Evolutionary conservation across 2,113 vertebrate genomes (phyloP).

Genomic region (Amphiprion ocellaris): DNA sequence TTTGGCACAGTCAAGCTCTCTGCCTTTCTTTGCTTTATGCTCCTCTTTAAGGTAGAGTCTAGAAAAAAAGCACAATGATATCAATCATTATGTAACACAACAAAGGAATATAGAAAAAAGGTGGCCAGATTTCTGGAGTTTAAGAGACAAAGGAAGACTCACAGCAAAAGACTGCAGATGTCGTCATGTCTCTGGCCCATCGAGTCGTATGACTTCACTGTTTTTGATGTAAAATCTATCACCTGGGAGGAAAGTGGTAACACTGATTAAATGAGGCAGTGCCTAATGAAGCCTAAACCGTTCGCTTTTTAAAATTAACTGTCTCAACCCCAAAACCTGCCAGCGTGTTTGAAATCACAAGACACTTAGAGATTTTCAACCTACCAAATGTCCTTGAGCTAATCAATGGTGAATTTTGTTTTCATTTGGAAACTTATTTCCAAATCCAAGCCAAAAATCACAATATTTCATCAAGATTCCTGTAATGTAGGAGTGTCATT

Average conservation of each 20-base stretch:
- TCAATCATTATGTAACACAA: not conserved
- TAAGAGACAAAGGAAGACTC: constrained; percentile 75
- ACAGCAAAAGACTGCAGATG: constrained; percentile 90
- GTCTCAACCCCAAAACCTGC: too few relatives aligned
- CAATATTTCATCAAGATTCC: too few relatives aligned
- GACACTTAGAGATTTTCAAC: too few relatives aligned
- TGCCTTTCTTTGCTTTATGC: constrained; percentile 88
- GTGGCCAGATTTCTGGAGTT: not conserved
- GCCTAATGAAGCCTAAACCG: not conserved
- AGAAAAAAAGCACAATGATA: constrained; percentile 30
- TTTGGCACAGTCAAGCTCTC: constrained; percentile 86
- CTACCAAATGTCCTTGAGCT: too few relatives aligned
- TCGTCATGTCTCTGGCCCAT: constrained; percentile 89
- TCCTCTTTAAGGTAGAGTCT: constrained; percentile 93
- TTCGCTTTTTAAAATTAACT: too few relatives aligned
- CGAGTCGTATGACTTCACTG: constrained; percentile 91
- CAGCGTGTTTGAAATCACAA: too few relatives aligned
- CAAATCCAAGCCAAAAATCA: too few relatives aligned
- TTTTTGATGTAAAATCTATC: constrained; percentile 87
- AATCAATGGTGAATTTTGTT: too few relatives aligned
- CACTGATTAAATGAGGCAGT: not conserved
- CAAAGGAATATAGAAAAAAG: not conserved
- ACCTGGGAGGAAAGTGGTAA: constrained; percentile 81
- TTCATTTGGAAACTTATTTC: too few relatives aligned
- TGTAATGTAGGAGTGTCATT: too few relatives aligned